Evolutionary conservation across 2,797 vertebrate species (phyloP).

Genomic region (Astyanax mexicanus): DNA sequence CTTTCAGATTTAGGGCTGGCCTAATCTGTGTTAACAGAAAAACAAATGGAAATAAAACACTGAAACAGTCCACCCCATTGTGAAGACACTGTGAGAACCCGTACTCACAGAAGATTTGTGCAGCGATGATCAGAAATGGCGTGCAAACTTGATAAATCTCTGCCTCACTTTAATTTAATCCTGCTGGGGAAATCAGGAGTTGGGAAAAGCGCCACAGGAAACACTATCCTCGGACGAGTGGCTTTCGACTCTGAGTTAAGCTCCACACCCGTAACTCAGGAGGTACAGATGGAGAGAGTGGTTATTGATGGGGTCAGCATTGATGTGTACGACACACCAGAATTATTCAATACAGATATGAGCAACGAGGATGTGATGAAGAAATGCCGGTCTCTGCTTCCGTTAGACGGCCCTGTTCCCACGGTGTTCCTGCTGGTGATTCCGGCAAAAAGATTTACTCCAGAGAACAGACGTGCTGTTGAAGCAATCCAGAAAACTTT

Average conservation of each 20-base stretch:
- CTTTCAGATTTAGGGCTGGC: too few relatives aligned
- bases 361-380: neutral
- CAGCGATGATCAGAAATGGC: too few relatives aligned
- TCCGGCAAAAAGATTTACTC: neutral
- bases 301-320: neutral
- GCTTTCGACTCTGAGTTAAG: neutral
- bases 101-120: too few relatives aligned
- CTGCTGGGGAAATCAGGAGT: slow-evolving; percentile 63
- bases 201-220: slow-evolving; percentile 54
- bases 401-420: neutral
- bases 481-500: neutral
- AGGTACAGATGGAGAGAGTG: neutral
- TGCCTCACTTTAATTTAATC: slow-evolving; percentile 40
- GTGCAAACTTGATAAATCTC: too few relatives aligned
- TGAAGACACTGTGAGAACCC: too few relatives aligned
- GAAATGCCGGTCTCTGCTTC: neutral
- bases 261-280: neutral
- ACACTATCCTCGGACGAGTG: neutral
- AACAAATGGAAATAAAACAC: too few relatives aligned
- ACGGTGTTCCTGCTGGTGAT: slow-evolving; percentile 2
- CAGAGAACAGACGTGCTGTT: neutral
- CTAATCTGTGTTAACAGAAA: too few relatives aligned
- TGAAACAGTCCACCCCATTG: too few relatives aligned
- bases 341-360: neutral
- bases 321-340: too few relatives aligned